Conservation (phyloP, 2,888 invertebrate genomes). For the Choreutis nemorana region DNA sequence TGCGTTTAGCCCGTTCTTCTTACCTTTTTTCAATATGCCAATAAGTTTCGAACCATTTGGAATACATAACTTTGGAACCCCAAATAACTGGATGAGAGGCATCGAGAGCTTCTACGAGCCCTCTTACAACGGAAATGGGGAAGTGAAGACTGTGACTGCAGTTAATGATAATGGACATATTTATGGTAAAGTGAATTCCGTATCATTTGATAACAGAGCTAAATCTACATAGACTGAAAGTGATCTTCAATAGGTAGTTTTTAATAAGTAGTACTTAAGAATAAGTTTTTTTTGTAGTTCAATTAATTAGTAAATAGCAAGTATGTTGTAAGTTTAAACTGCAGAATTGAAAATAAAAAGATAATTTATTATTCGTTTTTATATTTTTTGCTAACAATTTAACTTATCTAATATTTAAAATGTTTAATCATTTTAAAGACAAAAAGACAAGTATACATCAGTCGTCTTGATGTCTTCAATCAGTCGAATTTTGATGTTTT, state of each 20-base stretch:
- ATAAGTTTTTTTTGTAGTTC: too few species aligned
- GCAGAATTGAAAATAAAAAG: slow-evolving; percentile 1
- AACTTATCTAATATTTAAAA: background rate
- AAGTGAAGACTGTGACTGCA: slow-evolving; percentile 23
- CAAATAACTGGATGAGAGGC: slow-evolving; percentile 27
- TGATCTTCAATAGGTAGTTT: too few species aligned
- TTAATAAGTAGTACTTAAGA: too few species aligned
- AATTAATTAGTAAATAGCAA: too few species aligned
- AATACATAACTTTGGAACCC: slow-evolving; percentile 13
- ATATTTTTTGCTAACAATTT: too few species aligned
- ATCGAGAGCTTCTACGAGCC: slow-evolving; percentile 28
- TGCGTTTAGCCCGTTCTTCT: slow-evolving; percentile 20
- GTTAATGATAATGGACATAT: slow-evolving; percentile 35
- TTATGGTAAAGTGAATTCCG: slow-evolving; percentile 30
- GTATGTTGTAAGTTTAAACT: too few species aligned
- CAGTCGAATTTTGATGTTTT: slow-evolving; percentile 4
- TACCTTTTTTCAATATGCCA: slow-evolving; percentile 27
- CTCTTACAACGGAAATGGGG: slow-evolving; percentile 19
- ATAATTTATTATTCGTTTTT: too few species aligned
- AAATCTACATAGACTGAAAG: too few species aligned
- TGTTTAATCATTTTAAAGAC: slow-evolving; percentile 20
- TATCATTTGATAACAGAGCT: slow-evolving; percentile 22
- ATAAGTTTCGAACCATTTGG: slow-evolving; percentile 21
- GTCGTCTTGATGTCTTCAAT: slow-evolving; percentile 39
- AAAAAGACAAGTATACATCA: slow-evolving; percentile 35